These are phyloP conservation scores for Lycophotia porphyrea DNA, from an alignment of 2,888 invertebrate species.

Conservation along the genomic window DNA sequence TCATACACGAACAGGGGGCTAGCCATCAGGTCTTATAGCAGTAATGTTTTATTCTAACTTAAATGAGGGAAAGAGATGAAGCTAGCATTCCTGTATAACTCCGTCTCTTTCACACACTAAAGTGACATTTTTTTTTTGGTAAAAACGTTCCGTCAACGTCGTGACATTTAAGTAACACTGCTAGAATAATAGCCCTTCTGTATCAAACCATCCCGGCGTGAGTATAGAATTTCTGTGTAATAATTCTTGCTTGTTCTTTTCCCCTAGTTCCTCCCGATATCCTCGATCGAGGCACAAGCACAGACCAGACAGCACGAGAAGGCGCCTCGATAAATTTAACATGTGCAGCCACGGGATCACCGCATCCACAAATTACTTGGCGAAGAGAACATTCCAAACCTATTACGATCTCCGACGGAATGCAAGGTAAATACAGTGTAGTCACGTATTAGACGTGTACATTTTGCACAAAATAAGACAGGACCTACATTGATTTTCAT, in stretches of 20 bases:
- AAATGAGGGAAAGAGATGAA: neutral
- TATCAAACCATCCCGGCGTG: neutral
- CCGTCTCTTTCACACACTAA: neutral
- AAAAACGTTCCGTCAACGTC: no score
- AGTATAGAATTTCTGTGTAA: neutral
- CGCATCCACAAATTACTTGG: conserved; percentile 96
- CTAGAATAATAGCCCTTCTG: neutral
- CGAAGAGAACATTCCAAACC: conserved; percentile 94
- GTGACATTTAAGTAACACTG: neutral
- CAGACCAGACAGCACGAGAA: conserved; percentile 96
- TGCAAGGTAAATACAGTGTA: conserved; percentile 90
- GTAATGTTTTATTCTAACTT: neutral
- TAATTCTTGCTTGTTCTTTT: conserved; percentile 6
- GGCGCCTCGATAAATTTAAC: conserved; percentile 95
- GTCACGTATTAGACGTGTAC: no score
- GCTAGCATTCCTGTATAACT: neutral
- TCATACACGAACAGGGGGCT: neutral
- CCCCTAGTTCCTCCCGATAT: conserved; percentile 95
- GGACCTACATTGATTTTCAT: neutral
- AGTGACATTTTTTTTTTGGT: no score
- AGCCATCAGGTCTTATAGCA: neutral
- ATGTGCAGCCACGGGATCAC: conserved; percentile 97
- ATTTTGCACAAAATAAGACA: neutral
- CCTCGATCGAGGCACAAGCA: conserved; percentile 95
- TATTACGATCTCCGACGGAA: conserved; percentile 92